phyloP scores from a whole-genome alignment of 1,140 invertebrate species.

The Gerris buenoi region DNA sequence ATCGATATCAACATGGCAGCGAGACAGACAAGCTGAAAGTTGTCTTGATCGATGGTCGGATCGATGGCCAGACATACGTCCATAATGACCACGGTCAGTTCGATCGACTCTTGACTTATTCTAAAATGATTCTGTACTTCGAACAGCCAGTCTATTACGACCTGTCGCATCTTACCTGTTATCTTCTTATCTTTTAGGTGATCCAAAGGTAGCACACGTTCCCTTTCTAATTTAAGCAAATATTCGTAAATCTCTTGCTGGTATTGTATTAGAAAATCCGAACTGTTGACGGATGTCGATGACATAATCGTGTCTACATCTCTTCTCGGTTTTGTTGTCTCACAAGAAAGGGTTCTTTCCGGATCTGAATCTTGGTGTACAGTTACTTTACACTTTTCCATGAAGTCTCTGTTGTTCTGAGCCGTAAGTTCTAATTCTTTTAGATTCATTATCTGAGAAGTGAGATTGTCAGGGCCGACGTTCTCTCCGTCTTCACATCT shows the following conservation, averaged over 20 bases:
- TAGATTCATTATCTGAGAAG: not conserved
- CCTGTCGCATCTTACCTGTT: slow-evolving; percentile 28
- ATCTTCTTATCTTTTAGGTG: not conserved
- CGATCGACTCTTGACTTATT: slow-evolving; percentile 73
- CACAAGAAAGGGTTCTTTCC: not conserved
- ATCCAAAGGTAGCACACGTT: slow-evolving; percentile 11
- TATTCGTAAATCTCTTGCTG: slow-evolving; percentile 3
- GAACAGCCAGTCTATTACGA: slow-evolving; percentile 83
- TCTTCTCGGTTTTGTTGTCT: not conserved
- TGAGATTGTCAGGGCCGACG: not conserved
- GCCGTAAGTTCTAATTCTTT: not conserved
- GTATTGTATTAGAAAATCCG: not conserved
- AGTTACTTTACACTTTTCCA: too few relatives aligned
- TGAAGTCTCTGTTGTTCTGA: not conserved
- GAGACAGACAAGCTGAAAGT: slow-evolving; percentile 77
- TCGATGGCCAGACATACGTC: slow-evolving; percentile 71
- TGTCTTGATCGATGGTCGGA: slow-evolving; percentile 41
- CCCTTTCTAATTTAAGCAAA: slow-evolving; percentile 1
- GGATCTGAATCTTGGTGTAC: not conserved
- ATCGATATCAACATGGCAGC: slow-evolving; percentile 78
- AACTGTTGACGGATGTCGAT: not conserved
- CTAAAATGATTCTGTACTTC: slow-evolving; percentile 79
- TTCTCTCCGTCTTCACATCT: not conserved
- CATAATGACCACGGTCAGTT: slow-evolving; percentile 70
- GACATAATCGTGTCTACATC: not conserved